Conservation (phyloP, 1,140 invertebrate genomes). For the Hylyphantes graminicola region DNA sequence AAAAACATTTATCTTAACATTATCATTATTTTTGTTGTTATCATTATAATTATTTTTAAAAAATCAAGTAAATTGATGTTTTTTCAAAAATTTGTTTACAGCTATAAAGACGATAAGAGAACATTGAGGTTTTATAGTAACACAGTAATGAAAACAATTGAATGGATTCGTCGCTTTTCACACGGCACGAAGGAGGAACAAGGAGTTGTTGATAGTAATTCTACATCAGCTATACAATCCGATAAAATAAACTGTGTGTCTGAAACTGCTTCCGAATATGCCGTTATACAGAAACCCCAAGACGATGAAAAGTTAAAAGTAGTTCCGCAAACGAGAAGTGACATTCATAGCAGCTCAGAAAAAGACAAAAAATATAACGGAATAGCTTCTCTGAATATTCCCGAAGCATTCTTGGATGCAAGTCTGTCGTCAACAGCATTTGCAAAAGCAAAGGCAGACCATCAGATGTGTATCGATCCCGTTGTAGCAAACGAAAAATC, state of each 20-base stretch:
- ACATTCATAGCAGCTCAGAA: background rate
- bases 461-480: too few species aligned
- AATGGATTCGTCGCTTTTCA: slow-evolving; percentile 7
- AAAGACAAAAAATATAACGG: background rate
- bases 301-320: background rate
- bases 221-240: background rate
- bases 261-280: background rate
- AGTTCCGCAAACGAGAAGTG: too few species aligned
- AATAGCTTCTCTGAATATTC: slow-evolving; percentile 2
- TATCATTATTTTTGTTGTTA: too few species aligned
- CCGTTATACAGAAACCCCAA: background rate
- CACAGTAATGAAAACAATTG: background rate
- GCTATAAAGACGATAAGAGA: background rate
- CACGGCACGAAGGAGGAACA: background rate
- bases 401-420: slow-evolving; percentile 15
- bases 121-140: slow-evolving; percentile 15
- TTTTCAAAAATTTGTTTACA: background rate
- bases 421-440: background rate
- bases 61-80: too few species aligned
- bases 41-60: too few species aligned
- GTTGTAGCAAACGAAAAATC: background rate
- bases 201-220: background rate
- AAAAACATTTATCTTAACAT: too few species aligned
- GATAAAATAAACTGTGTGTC: background rate
- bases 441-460: background rate